Evolutionary conservation across 2,113 vertebrate genomes (phyloP).

Genomic region (Silurus meridionalis): DNA sequence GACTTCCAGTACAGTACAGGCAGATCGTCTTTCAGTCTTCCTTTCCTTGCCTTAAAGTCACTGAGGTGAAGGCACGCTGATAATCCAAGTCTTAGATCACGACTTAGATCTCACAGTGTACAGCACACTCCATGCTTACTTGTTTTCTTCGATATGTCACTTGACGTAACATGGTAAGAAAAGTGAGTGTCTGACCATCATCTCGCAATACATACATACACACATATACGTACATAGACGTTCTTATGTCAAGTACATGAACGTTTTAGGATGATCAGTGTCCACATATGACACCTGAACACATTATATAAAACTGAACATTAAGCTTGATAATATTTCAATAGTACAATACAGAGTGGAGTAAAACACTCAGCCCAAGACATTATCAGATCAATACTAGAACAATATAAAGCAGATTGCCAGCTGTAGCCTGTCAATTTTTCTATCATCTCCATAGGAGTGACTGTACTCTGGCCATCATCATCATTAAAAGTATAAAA

Average conservation of each 20-base stretch:
- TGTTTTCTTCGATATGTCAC: conserved; percentile 7
- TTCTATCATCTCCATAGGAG: conserved; percentile 43
- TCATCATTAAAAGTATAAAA: conserved; percentile 28
- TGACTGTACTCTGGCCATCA: conserved; percentile 33
- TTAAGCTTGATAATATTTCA: conserved; percentile 22
- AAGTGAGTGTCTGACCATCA: conserved; percentile 14
- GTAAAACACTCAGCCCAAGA: background rate
- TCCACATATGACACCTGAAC: conserved; percentile 20
- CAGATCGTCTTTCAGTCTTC: conserved; percentile 19
- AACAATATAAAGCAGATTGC: conserved; percentile 14
- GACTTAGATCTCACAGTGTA: conserved; percentile 3
- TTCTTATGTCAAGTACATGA: conserved; percentile 36
- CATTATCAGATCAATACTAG: background rate
- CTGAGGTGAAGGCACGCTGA: conserved; percentile 37
- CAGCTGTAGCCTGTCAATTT: conserved; percentile 25
- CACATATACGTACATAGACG: conserved; percentile 19
- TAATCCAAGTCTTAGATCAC: conserved; percentile 21
- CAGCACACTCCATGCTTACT: conserved; percentile 14
- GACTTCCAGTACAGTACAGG: conserved; percentile 43
- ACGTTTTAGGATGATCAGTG: conserved; percentile 21
- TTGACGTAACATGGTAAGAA: conserved; percentile 14
- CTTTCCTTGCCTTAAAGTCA: conserved; percentile 20
- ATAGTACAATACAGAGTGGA: conserved; percentile 14
- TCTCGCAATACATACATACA: conserved; percentile 11
- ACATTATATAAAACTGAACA: conserved; percentile 1